Percentiles rank a stretch among this genome's conserved stretches.
Evolutionary conservation across 2,797 vertebrate species (phyloP).

Genomic region (Rhinogobio ventralis): DNA sequence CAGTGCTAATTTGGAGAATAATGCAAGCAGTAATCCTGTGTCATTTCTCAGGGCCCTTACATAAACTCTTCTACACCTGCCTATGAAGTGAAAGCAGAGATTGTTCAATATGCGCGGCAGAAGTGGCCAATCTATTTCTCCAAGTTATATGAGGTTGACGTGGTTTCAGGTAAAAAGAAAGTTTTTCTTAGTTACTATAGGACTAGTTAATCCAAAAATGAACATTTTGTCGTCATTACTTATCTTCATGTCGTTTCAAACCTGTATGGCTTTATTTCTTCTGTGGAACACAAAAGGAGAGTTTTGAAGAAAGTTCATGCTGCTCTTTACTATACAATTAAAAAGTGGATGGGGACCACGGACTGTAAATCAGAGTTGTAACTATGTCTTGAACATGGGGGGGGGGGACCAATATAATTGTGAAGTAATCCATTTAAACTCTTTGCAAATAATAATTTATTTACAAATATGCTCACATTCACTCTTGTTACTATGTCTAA

Average conservation of each 20-base stretch:
- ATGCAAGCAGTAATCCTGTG: not conserved
- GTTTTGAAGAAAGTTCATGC: not conserved
- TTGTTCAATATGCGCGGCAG: slow-evolving; percentile 81
- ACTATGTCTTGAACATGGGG: too few species aligned
- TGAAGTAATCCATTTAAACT: too few species aligned
- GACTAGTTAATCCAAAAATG: not conserved
- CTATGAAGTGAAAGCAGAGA: slow-evolving; percentile 79
- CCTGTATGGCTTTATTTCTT: not conserved
- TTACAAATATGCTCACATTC: too few species aligned
- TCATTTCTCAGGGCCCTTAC: slow-evolving; percentile 75
- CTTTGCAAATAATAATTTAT: too few species aligned
- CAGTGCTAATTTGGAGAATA: not conserved
- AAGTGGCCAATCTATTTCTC: slow-evolving; percentile 93
- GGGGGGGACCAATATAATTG: too few species aligned
- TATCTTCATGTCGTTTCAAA: not conserved
- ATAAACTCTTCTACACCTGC: slow-evolving; percentile 65
- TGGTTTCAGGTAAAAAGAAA: slow-evolving; percentile 81
- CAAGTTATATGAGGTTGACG: slow-evolving; percentile 87
- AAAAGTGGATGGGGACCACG: not conserved
- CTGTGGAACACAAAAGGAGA: not conserved
- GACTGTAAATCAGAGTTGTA: not conserved
- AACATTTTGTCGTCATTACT: not conserved
- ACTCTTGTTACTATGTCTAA: too few species aligned
- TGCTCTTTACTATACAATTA: not conserved
- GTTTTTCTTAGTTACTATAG: not conserved